Conservation (phyloP, 2,113 vertebrate genomes). For the Entomyzon cyanotis region DNA sequence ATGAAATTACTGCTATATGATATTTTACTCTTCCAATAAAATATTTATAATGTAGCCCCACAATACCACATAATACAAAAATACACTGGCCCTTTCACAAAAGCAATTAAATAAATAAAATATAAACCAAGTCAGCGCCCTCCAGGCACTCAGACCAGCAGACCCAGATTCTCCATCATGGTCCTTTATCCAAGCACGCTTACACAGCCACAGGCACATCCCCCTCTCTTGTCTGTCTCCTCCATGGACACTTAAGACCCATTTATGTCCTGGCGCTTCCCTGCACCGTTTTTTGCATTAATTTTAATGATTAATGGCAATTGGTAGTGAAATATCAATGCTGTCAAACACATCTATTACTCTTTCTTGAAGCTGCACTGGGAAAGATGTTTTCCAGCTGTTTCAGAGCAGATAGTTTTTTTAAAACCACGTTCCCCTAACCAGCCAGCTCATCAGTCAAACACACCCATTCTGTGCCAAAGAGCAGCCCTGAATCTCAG, state of each 20-base stretch:
- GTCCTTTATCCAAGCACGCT: background rate
- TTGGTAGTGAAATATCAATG: background rate
- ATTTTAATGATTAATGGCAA: background rate
- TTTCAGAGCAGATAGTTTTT: background rate
- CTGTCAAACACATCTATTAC: background rate
- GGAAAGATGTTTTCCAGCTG: conserved; percentile 27
- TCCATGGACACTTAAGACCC: background rate
- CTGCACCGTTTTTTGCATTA: background rate
- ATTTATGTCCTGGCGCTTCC: background rate
- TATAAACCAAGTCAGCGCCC: background rate
- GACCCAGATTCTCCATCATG: background rate
- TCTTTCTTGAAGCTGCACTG: background rate
- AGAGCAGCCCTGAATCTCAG: background rate
- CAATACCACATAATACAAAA: background rate
- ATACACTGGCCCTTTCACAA: background rate
- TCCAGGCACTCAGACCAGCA: background rate
- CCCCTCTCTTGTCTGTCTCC: background rate
- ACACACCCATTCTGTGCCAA: background rate
- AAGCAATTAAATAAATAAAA: conserved; percentile 30
- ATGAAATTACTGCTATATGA: background rate
- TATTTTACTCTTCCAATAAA: background rate
- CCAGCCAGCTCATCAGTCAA: background rate
- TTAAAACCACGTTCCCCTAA: background rate
- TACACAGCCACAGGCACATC: background rate
- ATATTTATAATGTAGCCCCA: background rate